A percentile compares a stretch with the other conserved stretches of the same genome.
phyloP scores from a whole-genome alignment of 1,140 invertebrate species.

The Rhopalosiphum maidis region DNA sequence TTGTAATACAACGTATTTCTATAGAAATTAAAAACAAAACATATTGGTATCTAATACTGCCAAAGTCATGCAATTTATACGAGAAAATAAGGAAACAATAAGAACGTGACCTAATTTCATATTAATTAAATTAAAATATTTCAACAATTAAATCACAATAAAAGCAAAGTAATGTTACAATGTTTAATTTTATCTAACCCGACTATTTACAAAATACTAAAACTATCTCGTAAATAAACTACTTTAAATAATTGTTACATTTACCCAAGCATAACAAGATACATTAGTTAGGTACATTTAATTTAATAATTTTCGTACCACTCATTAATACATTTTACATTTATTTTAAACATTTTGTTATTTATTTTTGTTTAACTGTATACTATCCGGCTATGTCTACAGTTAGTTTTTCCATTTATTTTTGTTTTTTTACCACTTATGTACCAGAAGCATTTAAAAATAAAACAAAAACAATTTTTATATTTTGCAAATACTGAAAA shows the following conservation, averaged over 20 bases:
- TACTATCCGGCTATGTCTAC: background rate
- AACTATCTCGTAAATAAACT: background rate
- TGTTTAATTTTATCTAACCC: background rate
- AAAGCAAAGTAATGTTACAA: background rate
- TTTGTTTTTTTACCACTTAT: background rate
- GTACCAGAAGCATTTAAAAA: background rate
- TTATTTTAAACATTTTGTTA: background rate
- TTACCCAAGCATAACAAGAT: background rate
- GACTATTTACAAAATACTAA: background rate
- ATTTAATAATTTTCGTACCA: background rate
- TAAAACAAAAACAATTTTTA: background rate
- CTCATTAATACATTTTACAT: background rate
- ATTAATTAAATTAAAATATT: conserved; percentile 31
- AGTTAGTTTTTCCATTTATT: background rate
- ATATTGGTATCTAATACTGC: background rate
- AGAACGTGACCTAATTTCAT: background rate
- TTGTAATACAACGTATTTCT: background rate
- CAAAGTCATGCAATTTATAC: background rate
- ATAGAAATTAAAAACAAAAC: background rate
- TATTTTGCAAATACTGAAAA: background rate
- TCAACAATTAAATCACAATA: conserved; percentile 11
- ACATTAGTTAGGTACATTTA: background rate
- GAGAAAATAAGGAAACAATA: background rate
- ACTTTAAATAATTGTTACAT: conserved; percentile 3
- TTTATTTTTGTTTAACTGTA: background rate